Percentiles rank a stretch among this genome's conserved stretches.
phyloP scores from a whole-genome alignment of 2,797 vertebrate genomes.

The Corythornis leucogaster region DNA sequence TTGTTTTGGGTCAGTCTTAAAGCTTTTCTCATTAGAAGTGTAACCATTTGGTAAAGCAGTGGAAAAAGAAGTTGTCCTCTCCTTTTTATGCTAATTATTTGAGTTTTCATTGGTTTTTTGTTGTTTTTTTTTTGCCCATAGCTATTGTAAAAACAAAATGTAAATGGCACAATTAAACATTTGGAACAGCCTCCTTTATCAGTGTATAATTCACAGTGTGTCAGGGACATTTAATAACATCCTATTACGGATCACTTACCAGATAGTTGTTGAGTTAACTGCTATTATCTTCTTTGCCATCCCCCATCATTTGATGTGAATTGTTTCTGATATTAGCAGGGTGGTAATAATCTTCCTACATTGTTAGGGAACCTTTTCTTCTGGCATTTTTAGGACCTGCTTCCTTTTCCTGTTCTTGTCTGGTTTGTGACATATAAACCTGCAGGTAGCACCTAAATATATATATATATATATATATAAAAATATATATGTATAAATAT shows the following conservation, averaged over 20 bases:
- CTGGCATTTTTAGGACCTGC: background rate
- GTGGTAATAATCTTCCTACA: conserved; percentile 14
- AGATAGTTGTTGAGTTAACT: conserved; percentile 60
- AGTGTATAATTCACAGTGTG: conserved; percentile 40
- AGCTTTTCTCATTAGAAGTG: background rate
- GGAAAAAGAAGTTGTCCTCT: background rate
- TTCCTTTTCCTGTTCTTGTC: background rate
- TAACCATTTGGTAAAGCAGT: background rate
- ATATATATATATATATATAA: background rate
- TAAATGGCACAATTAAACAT: conserved; percentile 45
- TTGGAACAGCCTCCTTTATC: conserved; percentile 50
- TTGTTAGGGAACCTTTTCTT: background rate
- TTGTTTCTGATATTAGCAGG: background rate
- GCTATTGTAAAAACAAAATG: conserved; percentile 46
- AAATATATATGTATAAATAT: background rate
- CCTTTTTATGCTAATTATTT: background rate
- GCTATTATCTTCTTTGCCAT: conserved; percentile 50
- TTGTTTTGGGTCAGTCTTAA: background rate
- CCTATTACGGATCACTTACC: conserved; percentile 55
- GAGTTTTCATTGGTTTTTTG: background rate
- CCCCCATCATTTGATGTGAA: conserved; percentile 36
- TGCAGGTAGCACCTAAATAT: background rate
- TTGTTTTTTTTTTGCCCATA: background rate
- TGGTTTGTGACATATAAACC: background rate
- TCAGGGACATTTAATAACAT: conserved; percentile 57